phyloP scores from a whole-genome alignment of 2,797 vertebrate genomes.

The Tauraco hartlaubi region DNA sequence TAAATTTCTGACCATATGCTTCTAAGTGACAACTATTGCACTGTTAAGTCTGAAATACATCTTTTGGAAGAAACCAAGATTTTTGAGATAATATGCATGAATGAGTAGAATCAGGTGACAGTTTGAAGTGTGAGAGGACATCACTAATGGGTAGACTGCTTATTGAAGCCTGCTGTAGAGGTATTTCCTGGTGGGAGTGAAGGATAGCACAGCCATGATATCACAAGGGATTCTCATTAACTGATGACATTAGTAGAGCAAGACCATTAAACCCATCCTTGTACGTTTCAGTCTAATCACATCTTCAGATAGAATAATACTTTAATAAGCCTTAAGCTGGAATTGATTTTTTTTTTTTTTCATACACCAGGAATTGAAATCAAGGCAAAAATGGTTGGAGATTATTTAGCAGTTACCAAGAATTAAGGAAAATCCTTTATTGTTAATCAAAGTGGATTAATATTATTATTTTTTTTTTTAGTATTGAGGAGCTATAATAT shows the following conservation, averaged over 20 bases:
- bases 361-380: conserved; percentile 2
- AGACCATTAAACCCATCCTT: not conserved
- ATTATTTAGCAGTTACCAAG: conserved; percentile 10
- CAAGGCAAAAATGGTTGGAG: not conserved
- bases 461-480: not conserved
- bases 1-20: not conserved
- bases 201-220: not conserved
- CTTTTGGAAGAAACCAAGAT: not conserved
- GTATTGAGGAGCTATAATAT: not conserved
- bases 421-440: conserved; percentile 14
- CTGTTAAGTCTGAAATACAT: not conserved
- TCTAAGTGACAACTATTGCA: not conserved
- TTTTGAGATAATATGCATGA: not conserved
- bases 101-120: not conserved
- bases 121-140: not conserved
- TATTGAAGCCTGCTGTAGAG: not conserved
- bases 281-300: conserved; percentile 21
- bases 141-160: not conserved
- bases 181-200: not conserved
- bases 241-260: not conserved
- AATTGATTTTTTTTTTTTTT: conserved; percentile 26
- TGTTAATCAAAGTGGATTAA: conserved; percentile 29
- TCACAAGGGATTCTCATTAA: not conserved
- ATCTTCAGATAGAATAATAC: conserved; percentile 46
- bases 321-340: conserved; percentile 43